These are phyloP conservation scores for Ostrea edulis DNA, from an alignment of 1,140 invertebrate species.

Conservation along the genomic window DNA sequence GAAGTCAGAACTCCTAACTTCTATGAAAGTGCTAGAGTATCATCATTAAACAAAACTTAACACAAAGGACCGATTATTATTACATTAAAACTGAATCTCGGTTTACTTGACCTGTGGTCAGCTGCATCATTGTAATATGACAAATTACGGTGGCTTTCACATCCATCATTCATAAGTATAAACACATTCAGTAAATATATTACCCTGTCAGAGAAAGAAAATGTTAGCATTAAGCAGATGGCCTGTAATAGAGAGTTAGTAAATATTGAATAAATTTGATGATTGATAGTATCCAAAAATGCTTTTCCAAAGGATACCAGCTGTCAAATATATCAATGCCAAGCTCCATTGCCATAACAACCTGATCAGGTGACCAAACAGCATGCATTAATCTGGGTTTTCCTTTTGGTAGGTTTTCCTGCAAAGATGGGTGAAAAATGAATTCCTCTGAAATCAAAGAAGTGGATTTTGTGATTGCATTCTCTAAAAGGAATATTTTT, in stretches of 20 bases:
- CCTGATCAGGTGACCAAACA: conserved; percentile 84
- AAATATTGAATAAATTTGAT: not conserved
- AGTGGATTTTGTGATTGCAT: not conserved
- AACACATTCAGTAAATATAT: too few species aligned
- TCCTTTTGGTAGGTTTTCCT: conserved; percentile 84
- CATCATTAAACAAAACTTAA: too few species aligned
- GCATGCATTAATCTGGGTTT: conserved; percentile 85
- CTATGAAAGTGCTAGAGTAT: too few species aligned
- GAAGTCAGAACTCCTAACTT: too few species aligned
- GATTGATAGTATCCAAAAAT: not conserved
- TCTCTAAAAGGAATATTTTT: not conserved
- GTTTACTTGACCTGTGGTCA: too few species aligned
- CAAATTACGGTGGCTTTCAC: too few species aligned
- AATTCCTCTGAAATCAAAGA: not conserved
- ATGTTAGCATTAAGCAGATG: too few species aligned
- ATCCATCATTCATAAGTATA: too few species aligned
- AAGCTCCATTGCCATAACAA: conserved; percentile 84
- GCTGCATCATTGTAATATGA: too few species aligned
- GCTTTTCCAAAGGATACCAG: not conserved
- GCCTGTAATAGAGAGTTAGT: not conserved
- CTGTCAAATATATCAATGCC: conserved; percentile 36
- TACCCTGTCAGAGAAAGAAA: too few species aligned
- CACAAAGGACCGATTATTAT: too few species aligned
- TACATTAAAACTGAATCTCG: too few species aligned
- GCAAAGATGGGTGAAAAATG: conserved; percentile 38